Evolutionary conservation across 2,113 vertebrate species (phyloP).

Genomic region (Willisornis vidua): DNA sequence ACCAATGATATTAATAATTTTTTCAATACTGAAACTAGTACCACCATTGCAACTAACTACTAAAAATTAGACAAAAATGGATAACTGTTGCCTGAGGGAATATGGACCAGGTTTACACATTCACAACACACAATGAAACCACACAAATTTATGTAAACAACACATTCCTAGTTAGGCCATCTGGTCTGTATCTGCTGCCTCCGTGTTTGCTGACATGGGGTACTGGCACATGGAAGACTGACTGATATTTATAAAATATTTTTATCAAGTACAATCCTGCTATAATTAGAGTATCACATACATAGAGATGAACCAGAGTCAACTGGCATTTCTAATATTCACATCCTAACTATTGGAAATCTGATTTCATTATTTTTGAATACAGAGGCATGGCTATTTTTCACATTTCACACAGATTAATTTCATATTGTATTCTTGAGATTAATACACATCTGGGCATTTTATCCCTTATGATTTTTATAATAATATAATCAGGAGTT

Average conservation of each 20-base stretch:
- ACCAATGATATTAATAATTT: neutral
- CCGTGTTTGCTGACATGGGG: conserved; percentile 4
- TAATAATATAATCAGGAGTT: neutral
- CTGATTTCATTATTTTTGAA: neutral
- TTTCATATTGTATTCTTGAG: neutral
- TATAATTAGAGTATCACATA: neutral
- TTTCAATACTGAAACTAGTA: neutral
- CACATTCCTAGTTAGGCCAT: conserved; percentile 9
- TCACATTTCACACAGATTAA: neutral
- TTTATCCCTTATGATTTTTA: neutral
- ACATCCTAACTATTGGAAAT: neutral
- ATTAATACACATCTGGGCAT: neutral
- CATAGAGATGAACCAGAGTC: neutral
- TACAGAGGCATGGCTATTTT: neutral
- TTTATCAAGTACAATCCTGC: conserved; percentile 20
- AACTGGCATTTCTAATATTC: neutral
- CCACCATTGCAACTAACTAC: neutral
- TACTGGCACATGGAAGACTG: neutral
- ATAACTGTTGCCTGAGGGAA: neutral
- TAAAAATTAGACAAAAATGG: neutral
- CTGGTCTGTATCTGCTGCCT: conserved; percentile 10
- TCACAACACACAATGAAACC: neutral
- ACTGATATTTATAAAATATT: conserved; percentile 44
- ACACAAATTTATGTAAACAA: neutral
- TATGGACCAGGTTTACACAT: neutral